phyloP scores from a whole-genome alignment of 35 echinoderm and acorn worm genomes.

The Anneissia japonica region DNA sequence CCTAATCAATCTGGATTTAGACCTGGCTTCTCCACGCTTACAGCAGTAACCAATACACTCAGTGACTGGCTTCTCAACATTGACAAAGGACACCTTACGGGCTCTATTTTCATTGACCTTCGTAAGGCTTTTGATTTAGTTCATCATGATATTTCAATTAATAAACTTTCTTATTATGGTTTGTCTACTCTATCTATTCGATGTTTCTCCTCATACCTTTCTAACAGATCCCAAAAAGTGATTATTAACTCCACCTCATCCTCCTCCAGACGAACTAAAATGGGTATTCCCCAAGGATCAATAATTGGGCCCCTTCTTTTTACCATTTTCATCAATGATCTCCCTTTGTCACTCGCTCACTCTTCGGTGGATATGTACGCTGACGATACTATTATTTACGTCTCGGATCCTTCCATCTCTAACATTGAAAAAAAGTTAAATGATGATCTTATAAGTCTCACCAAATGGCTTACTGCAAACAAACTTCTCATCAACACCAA shows the following conservation, averaged over 20 bases:
- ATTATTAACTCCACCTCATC: neutral
- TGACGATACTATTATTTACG: neutral
- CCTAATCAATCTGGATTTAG: neutral
- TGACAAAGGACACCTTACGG: neutral
- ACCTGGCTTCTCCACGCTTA: neutral
- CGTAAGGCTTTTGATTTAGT: conserved; percentile 63
- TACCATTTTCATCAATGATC: conserved; percentile 15
- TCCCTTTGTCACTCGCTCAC: neutral
- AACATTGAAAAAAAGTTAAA: no score
- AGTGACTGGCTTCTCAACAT: neutral
- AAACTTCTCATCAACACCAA: no score
- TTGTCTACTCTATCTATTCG: neutral
- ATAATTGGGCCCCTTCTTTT: conserved; percentile 27
- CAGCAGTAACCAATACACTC: neutral
- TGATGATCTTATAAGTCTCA: no score
- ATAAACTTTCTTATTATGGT: conserved; percentile 2
- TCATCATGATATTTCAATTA: conserved; percentile 30
- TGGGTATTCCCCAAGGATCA: neutral
- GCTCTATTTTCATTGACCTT: conserved; percentile 33
- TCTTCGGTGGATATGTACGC: neutral
- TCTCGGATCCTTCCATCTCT: no score
- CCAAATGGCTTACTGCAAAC: no score
- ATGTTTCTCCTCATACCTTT: conserved; percentile 14
- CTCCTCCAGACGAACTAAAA: neutral
- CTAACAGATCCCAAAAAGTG: conserved; percentile 18